Evolutionary conservation across 2,797 vertebrate species (phyloP).

Genomic region (Protonibea diacanthus): DNA sequence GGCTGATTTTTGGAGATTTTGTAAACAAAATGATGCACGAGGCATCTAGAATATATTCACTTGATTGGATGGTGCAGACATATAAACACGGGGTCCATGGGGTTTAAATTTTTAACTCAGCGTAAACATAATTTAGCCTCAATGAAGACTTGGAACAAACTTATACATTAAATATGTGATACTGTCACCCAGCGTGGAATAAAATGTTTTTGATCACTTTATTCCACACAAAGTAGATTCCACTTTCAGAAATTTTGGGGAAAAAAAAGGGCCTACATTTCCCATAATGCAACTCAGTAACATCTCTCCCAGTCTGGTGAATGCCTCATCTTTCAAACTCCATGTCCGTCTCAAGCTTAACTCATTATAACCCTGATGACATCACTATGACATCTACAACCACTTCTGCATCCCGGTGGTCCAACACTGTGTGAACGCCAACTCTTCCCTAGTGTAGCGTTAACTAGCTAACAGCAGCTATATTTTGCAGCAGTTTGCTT

Average conservation of each 20-base stretch:
- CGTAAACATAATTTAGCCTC: background rate
- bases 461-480: too few species aligned
- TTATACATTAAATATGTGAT: background rate
- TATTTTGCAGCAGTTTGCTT: too few species aligned
- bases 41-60: background rate
- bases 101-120: background rate
- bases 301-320: too few species aligned
- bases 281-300: background rate
- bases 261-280: background rate
- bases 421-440: too few species aligned
- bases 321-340: background rate
- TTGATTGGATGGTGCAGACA: background rate
- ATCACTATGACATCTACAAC: background rate
- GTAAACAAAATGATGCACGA: background rate
- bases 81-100: background rate
- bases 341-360: background rate
- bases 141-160: background rate
- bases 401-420: too few species aligned
- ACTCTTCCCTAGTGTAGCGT: too few species aligned
- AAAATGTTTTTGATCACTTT: background rate
- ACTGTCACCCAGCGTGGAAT: background rate
- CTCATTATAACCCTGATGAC: background rate
- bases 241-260: background rate
- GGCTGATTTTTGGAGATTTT: too few species aligned
- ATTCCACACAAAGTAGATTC: background rate